Evolutionary conservation across 2,113 vertebrate species (phyloP), one percentile per base, ranked within the genome.

Genomic region (Nothocercus nigrocapillus): DNA sequence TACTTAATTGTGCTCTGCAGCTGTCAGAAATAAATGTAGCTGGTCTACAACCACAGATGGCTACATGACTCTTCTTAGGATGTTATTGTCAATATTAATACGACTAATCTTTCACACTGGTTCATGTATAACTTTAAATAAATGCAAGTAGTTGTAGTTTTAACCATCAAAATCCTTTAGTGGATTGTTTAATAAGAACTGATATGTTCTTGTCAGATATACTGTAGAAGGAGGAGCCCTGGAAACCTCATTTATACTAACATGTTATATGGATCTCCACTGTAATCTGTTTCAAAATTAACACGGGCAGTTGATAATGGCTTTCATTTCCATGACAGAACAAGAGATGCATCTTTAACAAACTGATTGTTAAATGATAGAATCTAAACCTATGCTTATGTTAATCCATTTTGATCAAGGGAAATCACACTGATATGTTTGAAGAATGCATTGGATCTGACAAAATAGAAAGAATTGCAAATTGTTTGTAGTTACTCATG

Each of bases 231-330:
- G 70, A 53, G 22, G n/a, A 88, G 36, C 42, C 28, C 27, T 82
- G 70, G 47, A 90, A 83, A 47, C 9, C 30, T 13, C 2, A 1
- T 67, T 56, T 78, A 68, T 40, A 32, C 42, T 62, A 81, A 68
- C 3, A 9, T n/a, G 10, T 90, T 90, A 36, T 20, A 66, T 4
- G 6, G 51, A 86, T 76, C 66, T 81, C 34, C 6, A 5, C 53
- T 76, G 53, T 88, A 84, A 88, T 90, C 69, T n/a, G 7, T 36
- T 62, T 45, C 62, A 84, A 93, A 94, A 89, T 94, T 89, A 88
- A 73, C 44, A 36, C 25, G 62, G 58, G 30, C 83, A 59, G 18
- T 38, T 93, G 45, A 56, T 59, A 94, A 84, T 36, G 63, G 62
- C 40, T 94, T 93, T 94, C 58, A 79, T 58, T 87, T 64, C 49